Base-by-base conservation (phyloP, 2,797 vertebrate genomes). In the Syngnathus rostellatus region DNA sequence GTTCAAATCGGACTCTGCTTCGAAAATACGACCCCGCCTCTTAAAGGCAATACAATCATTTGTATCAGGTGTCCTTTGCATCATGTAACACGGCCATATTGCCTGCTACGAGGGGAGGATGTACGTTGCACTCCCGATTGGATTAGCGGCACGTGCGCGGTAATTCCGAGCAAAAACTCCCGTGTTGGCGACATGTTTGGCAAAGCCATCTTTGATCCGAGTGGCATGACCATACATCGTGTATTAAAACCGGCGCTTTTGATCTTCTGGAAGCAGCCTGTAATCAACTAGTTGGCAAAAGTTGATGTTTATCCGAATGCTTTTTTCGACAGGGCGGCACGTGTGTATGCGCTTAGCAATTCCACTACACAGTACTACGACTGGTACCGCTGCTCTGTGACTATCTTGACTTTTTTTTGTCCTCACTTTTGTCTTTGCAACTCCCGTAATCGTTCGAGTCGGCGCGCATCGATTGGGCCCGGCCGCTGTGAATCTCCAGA, bases 201-300 rank as follows among this genome's bases (percentile, higher is more conserved):
- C 50, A 78, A 74, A 85, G 68, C 72, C 84, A 82, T 80, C 72
- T 83, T 85, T 78, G 23, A 31, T 72, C 67, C 67, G 69, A 19
- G 40, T 62, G 66, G 55, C 67, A 60, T 72, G 48, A 71, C 9
- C 40, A 74, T 69, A 68, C 4, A 31, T 62, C 2, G 51, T 63
- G 62, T 37, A 74, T 75, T 79, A 81, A 81, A 79, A 76, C 82
- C 75, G 72, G 19, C 61, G 77, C 67, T 81, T 40, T 86, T 87
- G 77, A 86, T 83, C 86, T 77, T 81, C 70, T 76, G 73, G 80
- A 78, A 86, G 87, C 83, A 65, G 81, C 77, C 81, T 84, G 83
- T 85, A 87, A 89, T 90, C 84, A 89, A 81, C 74, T 87, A 69
- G 57, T 72, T 88, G 85, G 85, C 80, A 83, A 21, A 68, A 76